Conservation (phyloP, 2,113 vertebrate species). For the Garra rufa region DNA sequence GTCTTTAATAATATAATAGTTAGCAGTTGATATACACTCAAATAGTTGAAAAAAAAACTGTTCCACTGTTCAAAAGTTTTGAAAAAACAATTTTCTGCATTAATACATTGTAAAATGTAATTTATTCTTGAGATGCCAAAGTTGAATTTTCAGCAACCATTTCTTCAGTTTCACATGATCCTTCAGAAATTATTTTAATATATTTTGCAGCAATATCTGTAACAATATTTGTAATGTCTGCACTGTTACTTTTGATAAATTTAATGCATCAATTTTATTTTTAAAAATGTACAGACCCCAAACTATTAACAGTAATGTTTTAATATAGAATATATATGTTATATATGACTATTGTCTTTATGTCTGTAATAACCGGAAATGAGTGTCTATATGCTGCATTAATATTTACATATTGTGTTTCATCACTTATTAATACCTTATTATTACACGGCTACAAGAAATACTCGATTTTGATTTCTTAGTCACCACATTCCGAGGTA, state of each 20-base stretch:
- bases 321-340: too few relatives aligned
- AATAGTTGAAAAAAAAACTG: too few relatives aligned
- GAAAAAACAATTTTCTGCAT: neutral
- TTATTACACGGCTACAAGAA: too few relatives aligned
- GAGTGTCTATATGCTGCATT: neutral
- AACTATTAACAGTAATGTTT: too few relatives aligned
- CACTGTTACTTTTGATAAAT: neutral
- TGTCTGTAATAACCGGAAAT: too few relatives aligned
- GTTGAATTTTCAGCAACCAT: neutral
- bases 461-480: too few relatives aligned
- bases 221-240: neutral
- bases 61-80: neutral
- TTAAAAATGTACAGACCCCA: too few relatives aligned
- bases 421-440: too few relatives aligned
- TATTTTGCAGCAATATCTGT: neutral
- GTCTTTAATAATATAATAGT: neutral
- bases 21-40: neutral
- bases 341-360: too few relatives aligned
- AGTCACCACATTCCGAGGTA: too few relatives aligned
- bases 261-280: too few relatives aligned
- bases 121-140: neutral
- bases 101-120: neutral
- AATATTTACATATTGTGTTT: neutral
- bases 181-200: neutral
- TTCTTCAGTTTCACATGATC: neutral